Evolutionary conservation across 2,888 invertebrate genomes (phyloP).

Genomic region (Dermolepida albohirtum): DNA sequence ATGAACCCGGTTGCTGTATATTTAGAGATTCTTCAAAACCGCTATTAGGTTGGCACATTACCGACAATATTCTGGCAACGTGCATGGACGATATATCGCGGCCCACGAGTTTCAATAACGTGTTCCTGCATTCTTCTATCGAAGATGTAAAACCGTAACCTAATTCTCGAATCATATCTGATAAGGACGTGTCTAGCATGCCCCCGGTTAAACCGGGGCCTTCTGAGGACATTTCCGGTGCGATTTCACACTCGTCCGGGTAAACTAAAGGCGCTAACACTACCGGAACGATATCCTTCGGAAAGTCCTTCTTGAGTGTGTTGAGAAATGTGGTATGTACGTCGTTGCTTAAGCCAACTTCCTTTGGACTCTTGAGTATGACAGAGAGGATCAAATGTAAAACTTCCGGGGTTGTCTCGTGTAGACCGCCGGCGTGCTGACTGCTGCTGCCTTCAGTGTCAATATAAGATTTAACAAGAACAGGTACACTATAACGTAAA

Average conservation of each 20-base stretch:
- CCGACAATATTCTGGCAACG: constrained; percentile 86
- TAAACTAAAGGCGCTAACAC: constrained; percentile 90
- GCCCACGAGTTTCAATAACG: constrained; percentile 83
- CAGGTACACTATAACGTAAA: constrained; percentile 84
- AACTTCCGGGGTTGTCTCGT: constrained; percentile 91
- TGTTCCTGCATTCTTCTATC: constrained; percentile 88
- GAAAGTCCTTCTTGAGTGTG: constrained; percentile 87
- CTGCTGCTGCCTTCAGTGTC: constrained; percentile 82
- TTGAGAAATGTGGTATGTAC: constrained; percentile 84
- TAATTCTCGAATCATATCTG: constrained; percentile 92
- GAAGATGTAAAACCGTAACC: constrained; percentile 90
- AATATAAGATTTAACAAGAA: constrained; percentile 87
- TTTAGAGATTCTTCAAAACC: constrained; percentile 74
- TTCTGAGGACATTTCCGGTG: constrained; percentile 74
- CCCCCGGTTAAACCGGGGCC: constrained; percentile 71
- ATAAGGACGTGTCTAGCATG: constrained; percentile 81
- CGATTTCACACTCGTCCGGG: constrained; percentile 78
- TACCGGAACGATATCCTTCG: constrained; percentile 88
- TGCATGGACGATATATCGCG: constrained; percentile 85
- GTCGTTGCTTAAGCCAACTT: constrained; percentile 75
- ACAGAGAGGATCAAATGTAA: constrained; percentile 82
- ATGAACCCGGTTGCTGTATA: constrained; percentile 75
- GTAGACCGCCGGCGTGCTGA: constrained; percentile 82
- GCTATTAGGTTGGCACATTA: constrained; percentile 88
- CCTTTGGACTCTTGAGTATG: constrained; percentile 71